A percentile compares a stretch with the other conserved stretches of the same genome.
Evolutionary conservation across 2,888 invertebrate species (phyloP).

Genomic region (Rhamphomyia laevipes): DNA sequence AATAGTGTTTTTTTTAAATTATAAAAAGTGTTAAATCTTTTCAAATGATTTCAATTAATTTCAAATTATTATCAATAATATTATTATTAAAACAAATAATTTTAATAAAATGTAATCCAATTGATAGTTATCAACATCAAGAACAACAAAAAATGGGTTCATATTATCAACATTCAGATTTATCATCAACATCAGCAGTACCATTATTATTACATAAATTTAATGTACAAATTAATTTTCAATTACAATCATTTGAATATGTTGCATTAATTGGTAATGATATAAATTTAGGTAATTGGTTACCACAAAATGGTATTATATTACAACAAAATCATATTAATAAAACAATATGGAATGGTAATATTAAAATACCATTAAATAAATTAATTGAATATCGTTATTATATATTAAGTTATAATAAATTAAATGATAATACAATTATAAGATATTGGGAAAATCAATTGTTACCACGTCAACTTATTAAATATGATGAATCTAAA

Average conservation of each 20-base stretch:
- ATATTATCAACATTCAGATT: too few species aligned
- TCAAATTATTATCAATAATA: too few species aligned
- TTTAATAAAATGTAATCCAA: too few species aligned
- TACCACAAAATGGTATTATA: conserved; percentile 45
- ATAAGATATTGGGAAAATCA: conserved; percentile 74
- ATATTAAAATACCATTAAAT: conserved; percentile 52
- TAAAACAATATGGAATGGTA: conserved; percentile 47
- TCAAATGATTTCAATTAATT: too few species aligned
- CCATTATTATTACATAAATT: conserved; percentile 31
- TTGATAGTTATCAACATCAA: too few species aligned
- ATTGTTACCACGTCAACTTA: conserved; percentile 46
- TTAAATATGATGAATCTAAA: conserved; percentile 2
- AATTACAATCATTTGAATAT: conserved; percentile 47
- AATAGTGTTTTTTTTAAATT: too few species aligned
- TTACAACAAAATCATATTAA: conserved; percentile 36
- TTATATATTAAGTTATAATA: conserved; percentile 54
- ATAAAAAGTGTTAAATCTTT: too few species aligned
- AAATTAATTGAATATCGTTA: conserved; percentile 54
- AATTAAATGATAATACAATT: conserved; percentile 41
- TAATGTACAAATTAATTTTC: conserved; percentile 37
- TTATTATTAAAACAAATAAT: too few species aligned
- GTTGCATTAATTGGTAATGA: conserved; percentile 60
- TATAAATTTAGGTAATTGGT: conserved; percentile 57
- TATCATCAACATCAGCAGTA: too few species aligned
- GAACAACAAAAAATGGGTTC: too few species aligned